Evolutionary conservation across 2,888 invertebrate genomes (phyloP), one percentile per base, ranked within the genome.

Genomic region (Acleris cristana): DNA sequence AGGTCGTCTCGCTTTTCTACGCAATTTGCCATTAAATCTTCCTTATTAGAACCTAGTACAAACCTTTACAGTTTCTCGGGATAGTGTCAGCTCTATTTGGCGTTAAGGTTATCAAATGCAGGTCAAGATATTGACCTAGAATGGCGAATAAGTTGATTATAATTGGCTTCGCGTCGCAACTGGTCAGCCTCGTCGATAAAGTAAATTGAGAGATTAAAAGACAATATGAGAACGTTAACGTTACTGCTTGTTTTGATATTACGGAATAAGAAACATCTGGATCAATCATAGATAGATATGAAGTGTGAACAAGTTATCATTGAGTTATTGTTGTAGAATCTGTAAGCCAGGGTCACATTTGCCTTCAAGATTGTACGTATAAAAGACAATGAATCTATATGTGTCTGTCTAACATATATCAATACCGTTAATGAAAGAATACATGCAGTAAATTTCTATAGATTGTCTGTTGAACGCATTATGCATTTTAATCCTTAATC

Each of bases 21-120:
- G 45, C 45, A 40, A 40, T 40, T 14, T 40, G 14, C 40, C 40
- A 40, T 40, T 40, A 40, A 40, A 40, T 40, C 14, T 40, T 40
- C 40, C 40, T 40, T 40, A 40, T 40, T 40, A 40, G 18, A 16
- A 34, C 34, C n/a, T 45, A 44, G 44, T 23, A 10, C 23, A 19
- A 1, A 19, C 49, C 5, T 51, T 51, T 51, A 51, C 3, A 51
- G 18, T 18, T 48, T 18, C 18, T 48, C 18, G 48, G 18, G n/a
- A 48, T 48, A 18, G 48, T 48, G 48, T 18, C 14, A n/a, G 16
- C 48, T 48, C 45, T 58, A 26, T 58, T 58, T 58, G 16, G 58
- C 21, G 21, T 48, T 48, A 77, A 84, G 85, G 85, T 78, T 85
- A 85, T 86, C 85, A 74, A 75, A 73, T 73, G 65, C 69, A 76